Conservation (phyloP, 2,113 vertebrate genomes). For the Hypocryptadius cinnamomeus region DNA sequence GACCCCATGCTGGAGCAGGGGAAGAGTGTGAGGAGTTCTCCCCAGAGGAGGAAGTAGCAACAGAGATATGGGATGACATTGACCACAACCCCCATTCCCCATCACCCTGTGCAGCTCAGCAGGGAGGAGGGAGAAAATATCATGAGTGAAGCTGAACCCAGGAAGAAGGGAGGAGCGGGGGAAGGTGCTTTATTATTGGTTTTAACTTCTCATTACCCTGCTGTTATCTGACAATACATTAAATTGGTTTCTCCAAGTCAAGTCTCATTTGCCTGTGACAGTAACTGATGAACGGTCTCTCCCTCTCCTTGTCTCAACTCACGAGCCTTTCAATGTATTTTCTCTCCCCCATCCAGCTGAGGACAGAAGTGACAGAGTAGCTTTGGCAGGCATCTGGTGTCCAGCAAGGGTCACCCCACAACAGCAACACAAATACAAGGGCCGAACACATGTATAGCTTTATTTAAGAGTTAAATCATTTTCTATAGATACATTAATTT, state of each 20-base stretch:
- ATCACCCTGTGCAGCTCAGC: background rate
- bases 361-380: background rate
- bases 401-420: background rate
- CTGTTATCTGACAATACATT: background rate
- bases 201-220: background rate
- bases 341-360: background rate
- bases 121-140: background rate
- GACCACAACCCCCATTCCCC: background rate
- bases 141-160: background rate
- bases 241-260: rapidly evolving
- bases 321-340: background rate
- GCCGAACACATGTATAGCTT: background rate
- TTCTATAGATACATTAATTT: background rate
- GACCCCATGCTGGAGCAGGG: background rate
- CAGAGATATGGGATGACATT: background rate
- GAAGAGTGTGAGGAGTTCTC: background rate
- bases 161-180: background rate
- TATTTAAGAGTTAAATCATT: background rate
- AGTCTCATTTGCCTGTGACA: background rate
- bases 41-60: background rate
- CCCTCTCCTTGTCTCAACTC: background rate
- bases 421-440: background rate
- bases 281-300: background rate
- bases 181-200: background rate
- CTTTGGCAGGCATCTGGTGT: background rate